These are phyloP conservation scores for Andinoacara biseriatus DNA, from an alignment of 2,113 vertebrate species.

Conservation along the genomic window DNA sequence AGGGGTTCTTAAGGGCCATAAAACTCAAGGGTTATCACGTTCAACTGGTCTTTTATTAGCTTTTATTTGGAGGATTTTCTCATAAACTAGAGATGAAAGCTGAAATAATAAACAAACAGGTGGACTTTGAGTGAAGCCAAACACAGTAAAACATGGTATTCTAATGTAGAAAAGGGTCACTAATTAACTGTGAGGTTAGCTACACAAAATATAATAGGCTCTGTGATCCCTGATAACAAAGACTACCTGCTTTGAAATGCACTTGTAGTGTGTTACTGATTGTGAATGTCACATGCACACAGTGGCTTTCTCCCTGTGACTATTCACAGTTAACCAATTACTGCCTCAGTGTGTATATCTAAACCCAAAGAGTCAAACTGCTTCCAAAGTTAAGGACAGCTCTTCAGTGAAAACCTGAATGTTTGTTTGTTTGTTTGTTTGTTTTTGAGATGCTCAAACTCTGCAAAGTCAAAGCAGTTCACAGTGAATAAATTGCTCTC, in stretches of 20 bases:
- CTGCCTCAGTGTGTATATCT: neutral
- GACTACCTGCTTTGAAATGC: too few species aligned
- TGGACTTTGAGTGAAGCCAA: fast-evolving
- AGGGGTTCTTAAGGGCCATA: neutral
- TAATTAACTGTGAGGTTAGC: neutral
- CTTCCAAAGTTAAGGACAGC: neutral
- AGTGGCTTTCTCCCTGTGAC: neutral
- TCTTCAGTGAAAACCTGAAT: fast-evolving
- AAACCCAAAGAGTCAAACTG: neutral
- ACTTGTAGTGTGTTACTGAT: neutral
- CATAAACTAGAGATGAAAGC: too few species aligned
- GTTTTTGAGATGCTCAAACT: neutral
- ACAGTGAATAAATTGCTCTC: neutral
- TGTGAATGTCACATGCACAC: neutral
- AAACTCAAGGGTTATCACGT: neutral
- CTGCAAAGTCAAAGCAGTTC: neutral
- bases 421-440: neutral
- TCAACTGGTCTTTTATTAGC: fast-evolving
- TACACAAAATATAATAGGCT: neutral
- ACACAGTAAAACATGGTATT: neutral
- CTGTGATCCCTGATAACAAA: too few species aligned
- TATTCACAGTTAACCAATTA: neutral
- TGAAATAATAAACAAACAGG: neutral
- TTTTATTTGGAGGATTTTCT: too few species aligned
- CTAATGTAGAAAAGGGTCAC: neutral